Evolutionary conservation across 2,113 vertebrate genomes (phyloP).

Genomic region (Gymnarchus niloticus): DNA sequence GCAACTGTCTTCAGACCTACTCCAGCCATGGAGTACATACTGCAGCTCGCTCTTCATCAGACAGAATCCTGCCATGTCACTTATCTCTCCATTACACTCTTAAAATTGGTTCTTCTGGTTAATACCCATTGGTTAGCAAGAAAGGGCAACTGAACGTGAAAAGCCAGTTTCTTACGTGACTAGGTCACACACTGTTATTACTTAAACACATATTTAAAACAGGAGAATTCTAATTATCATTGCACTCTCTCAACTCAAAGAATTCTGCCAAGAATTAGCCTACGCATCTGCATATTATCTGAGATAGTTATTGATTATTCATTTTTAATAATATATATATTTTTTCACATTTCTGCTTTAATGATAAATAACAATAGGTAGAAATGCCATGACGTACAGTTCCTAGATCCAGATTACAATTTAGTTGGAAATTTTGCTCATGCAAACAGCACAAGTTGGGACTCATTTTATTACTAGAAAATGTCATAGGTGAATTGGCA

Average conservation of each 20-base stretch:
- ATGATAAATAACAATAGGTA: not conserved
- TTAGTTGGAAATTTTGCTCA: constrained; percentile 22
- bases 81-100: not conserved
- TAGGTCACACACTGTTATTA: not conserved
- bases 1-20: no score
- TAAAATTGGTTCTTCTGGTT: not conserved
- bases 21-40: no score
- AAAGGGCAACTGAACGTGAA: not conserved
- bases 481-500: constrained; percentile 42
- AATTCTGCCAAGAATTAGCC: not conserved
- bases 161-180: not conserved
- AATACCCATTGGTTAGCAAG: not conserved
- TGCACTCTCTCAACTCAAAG: not conserved
- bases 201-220: not conserved
- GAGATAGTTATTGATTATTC: not conserved
- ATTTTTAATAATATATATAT: no score
- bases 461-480: constrained; percentile 43
- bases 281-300: not conserved
- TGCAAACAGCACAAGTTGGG: constrained; percentile 27
- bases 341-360: not conserved
- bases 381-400: not conserved
- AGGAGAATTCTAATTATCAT: not conserved
- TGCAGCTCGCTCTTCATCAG: not conserved
- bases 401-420: constrained; percentile 12
- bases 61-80: not conserved